Evolutionary conservation across 1,140 invertebrate genomes (phyloP).

Genomic region (Tetragnatha versicolor): DNA sequence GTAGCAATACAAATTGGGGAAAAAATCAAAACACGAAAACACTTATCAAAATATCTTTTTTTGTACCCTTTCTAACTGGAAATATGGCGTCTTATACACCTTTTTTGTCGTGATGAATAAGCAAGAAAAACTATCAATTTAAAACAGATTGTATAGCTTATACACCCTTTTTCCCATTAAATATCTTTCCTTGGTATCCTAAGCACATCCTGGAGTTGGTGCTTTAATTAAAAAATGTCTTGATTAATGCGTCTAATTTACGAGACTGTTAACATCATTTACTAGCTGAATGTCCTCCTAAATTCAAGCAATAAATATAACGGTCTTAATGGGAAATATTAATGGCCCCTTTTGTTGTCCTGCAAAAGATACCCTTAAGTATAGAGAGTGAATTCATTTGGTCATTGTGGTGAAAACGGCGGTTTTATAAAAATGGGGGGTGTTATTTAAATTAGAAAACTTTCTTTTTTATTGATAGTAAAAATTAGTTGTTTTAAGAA

Average conservation of each 20-base stretch:
- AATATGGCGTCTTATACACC: no score
- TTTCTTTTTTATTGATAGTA: neutral
- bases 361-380: no score
- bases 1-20: no score
- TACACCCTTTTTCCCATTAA: no score
- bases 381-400: neutral
- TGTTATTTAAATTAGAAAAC: neutral
- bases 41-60: no score
- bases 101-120: no score
- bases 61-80: no score
- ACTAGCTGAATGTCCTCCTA: neutral
- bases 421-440: neutral
- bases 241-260: constrained; percentile 27
- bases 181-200: no score
- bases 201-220: no score
- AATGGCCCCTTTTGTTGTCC: neutral
- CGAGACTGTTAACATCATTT: constrained; percentile 11
- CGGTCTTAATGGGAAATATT: constrained; percentile 10
- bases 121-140: no score
- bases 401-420: neutral
- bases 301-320: constrained; percentile 20
- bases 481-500: neutral
- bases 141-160: no score
- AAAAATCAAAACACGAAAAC: no score
- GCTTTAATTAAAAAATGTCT: constrained; percentile 16